Evolutionary conservation across 2,888 invertebrate genomes (phyloP), one percentile per base, ranked within the genome.

Genomic region (Callimorpha dominula): DNA sequence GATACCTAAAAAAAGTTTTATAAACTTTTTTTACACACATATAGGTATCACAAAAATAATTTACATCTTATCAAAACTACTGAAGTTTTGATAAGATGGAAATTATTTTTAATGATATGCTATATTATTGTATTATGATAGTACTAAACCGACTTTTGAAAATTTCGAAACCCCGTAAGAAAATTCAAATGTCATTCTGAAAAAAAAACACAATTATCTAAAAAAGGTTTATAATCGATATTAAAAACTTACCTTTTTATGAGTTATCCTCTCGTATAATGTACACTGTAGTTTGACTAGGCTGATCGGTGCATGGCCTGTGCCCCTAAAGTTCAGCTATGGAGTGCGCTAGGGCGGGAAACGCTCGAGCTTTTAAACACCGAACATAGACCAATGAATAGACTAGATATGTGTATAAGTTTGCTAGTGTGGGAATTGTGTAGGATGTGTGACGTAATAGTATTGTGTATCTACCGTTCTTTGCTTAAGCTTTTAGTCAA

Each of bases 291-390:
- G 68, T 72, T 71, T 8, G 46, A 74, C 68, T 75, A 63, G 60
- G 68, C 67, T 72, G 75, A 78, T 81, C 75, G 86, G 86, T 82
- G 88, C 86, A 87, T 88, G 84, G 84, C 84, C 81, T 81, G 76
- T 81, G 82, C 85, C 78, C 81, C 79, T 81, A 83, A 81, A 82
- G 83, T 84, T 80, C 81, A 83, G 86, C 80, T 83, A 78, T 86
- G 78, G 87, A 94, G 87, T 94, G 94, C 91, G 93, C 89, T 89
- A 85, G 87, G 92, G 91, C 92, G 93, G 90, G 86, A 89, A 86
- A 85, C 72, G 82, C 88, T 79, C 87, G 87, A 77, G 92, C 95
- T 95, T 95, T 92, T 95, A 94, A 94, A 90, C 90, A 76, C 78
- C 77, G 63, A 74, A 86, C 92, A 88, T 83, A 93, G 94, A 93